phyloP scores from a whole-genome alignment of 2,797 vertebrate genomes.

The Lophotriccus pileatus region DNA sequence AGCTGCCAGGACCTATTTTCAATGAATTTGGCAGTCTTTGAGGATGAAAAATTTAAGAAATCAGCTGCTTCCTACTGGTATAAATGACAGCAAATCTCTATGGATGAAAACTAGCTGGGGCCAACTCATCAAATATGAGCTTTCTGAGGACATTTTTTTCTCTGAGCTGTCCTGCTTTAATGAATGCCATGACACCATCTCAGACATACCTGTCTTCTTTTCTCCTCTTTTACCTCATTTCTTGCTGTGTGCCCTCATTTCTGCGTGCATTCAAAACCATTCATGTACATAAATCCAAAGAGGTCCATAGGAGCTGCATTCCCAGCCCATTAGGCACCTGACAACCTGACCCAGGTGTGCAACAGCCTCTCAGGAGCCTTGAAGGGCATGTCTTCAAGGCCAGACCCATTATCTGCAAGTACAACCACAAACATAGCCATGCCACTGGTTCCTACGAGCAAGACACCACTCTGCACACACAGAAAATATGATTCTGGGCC shows the following conservation, averaged over 20 bases:
- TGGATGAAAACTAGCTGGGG: not conserved
- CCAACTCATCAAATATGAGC: not conserved
- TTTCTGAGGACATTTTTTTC: not conserved
- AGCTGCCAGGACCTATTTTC: not conserved
- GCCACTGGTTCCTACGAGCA: not conserved
- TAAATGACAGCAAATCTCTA: not conserved
- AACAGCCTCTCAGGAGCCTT: not conserved
- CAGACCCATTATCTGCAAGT: not conserved
- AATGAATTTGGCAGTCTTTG: not conserved
- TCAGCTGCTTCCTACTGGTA: not conserved
- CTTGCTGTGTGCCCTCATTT: not conserved
- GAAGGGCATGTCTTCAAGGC: not conserved
- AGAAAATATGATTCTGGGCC: not conserved
- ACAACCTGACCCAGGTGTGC: not conserved
- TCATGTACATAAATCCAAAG: not conserved
- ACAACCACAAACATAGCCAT: not conserved
- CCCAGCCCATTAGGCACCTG: not conserved
- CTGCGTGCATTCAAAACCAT: not conserved
- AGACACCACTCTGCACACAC: not conserved
- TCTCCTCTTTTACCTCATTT: not conserved
- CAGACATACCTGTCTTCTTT: not conserved
- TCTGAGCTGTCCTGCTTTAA: not conserved
- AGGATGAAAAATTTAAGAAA: not conserved
- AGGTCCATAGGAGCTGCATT: not conserved
- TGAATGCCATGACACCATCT: not conserved